phyloP scores from a whole-genome alignment of 2,888 invertebrate genomes.

The Euplagia quadripunctaria region DNA sequence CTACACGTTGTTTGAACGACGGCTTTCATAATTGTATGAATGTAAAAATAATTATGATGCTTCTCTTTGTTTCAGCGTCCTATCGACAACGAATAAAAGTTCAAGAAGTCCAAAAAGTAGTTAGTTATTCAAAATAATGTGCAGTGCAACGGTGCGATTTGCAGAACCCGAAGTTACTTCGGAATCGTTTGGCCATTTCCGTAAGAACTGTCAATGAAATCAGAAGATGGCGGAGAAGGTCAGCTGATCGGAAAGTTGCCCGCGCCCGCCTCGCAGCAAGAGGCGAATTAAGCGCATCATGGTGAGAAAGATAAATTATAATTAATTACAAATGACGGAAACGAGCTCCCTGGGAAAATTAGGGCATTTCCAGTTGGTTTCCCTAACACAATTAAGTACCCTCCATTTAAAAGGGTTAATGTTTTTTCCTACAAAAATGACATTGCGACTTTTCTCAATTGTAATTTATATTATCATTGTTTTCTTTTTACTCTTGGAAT shows the following conservation, averaged over 20 bases:
- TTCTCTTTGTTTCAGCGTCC: slow-evolving; percentile 54
- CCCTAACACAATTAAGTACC: slow-evolving; percentile 1
- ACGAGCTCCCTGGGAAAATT: neutral
- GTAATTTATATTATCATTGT: slow-evolving; percentile 8
- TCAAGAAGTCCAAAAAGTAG: slow-evolving; percentile 26
- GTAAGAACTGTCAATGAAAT: slow-evolving; percentile 71
- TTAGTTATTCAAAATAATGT: slow-evolving; percentile 57
- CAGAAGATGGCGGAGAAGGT: slow-evolving; percentile 82
- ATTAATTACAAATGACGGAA: slow-evolving; percentile 22
- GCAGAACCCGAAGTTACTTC: slow-evolving; percentile 44
- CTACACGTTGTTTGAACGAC: too few species aligned
- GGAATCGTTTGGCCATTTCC: slow-evolving; percentile 56
- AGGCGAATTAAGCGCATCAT: slow-evolving; percentile 83
- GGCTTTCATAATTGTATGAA: neutral
- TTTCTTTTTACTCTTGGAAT: neutral
- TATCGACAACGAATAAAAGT: slow-evolving; percentile 41
- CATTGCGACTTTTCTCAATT: slow-evolving; percentile 12
- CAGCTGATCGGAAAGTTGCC: slow-evolving; percentile 82
- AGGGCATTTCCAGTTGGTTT: slow-evolving; percentile 1
- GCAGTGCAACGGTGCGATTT: slow-evolving; percentile 46
- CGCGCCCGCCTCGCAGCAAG: slow-evolving; percentile 77
- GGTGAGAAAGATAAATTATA: slow-evolving; percentile 62
- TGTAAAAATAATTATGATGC: neutral
- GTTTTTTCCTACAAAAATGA: neutral
- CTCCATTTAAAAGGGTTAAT: slow-evolving; percentile 9